Base-by-base conservation (phyloP, 2,113 vertebrate species). In the Hippocampus mohnikei region DNA sequence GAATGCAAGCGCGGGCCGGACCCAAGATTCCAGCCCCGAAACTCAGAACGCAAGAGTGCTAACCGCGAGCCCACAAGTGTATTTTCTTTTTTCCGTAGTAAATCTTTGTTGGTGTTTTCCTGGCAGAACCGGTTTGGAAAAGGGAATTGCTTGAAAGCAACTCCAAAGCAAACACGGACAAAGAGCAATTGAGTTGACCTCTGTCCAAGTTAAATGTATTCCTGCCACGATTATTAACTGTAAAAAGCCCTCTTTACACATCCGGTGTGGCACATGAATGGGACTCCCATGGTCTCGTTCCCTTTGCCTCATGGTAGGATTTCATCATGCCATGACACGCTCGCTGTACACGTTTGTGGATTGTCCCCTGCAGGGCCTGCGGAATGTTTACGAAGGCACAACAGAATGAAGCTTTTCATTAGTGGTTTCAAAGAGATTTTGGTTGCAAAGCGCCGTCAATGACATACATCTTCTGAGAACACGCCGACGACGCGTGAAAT, bases 281-380 rank as follows among this genome's bases (percentile, higher is more conserved):
- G 40, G 33, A 66, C 76, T 83, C 77, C 61, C 79, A 78, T 70
- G 71, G 62, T 61, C 25, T 59, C 29, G 12, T 86, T 85, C 75
- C 58, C 67, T 84, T 62, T 86, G 64, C 16, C n/a, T 63, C 29
- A 69, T 56, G 61, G 64, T 10, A 58, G 52, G 67, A 60, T 15
- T 42, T 61, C 25, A 42, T 41, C 88, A 15, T 76, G 88, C 77
- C 74, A 63, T 55, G 73, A 85, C 83, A 85, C 0, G 84, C 78
- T 71, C 48, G 25, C 33, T n/a, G 56, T n/a, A 16, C 68, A 82
- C 75, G 83, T 73, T 73, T 80, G 80, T 37, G 27, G 76, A 77
- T 72, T 72, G 61, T 76, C 52, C 58, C 75, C 82, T 84, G 71
- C 76, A 75, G 76, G 84, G 77, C 27, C 67, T 72, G 71, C 29